Percentiles rank a stretch among this genome's conserved stretches.
Conservation (phyloP, 2,888 invertebrate genomes). For the Tiliacea citrago region DNA sequence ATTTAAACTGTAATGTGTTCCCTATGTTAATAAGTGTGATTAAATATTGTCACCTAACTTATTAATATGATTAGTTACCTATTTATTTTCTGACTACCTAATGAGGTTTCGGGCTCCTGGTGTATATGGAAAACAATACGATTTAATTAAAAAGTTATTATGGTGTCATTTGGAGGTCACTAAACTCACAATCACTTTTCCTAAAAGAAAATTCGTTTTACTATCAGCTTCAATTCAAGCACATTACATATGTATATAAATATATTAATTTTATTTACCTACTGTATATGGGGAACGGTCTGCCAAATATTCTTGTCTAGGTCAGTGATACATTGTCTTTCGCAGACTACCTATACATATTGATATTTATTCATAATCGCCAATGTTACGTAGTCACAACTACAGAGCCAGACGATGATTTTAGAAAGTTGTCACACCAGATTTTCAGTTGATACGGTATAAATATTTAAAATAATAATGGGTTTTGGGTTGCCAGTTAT, state of each 20-base stretch:
- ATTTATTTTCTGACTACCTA: slow-evolving; percentile 1
- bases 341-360: not conserved
- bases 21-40: slow-evolving; percentile 4
- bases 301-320: slow-evolving; percentile 13
- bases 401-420: slow-evolving; percentile 10
- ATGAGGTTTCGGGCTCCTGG: slow-evolving; percentile 5
- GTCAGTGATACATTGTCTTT: slow-evolving; percentile 7
- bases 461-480: slow-evolving; percentile 7
- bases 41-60: not conserved
- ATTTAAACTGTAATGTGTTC: not conserved
- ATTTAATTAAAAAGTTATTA: slow-evolving; percentile 6
- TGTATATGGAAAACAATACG: slow-evolving; percentile 41
- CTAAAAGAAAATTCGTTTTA: not conserved
- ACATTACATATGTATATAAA: not conserved
- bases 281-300: not conserved
- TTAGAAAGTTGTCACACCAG: slow-evolving; percentile 51
- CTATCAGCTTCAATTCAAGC: not conserved
- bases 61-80: slow-evolving; percentile 21
- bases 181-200: not conserved
- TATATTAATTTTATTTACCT: not conserved
- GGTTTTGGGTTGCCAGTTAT: not conserved
- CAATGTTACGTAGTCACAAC: slow-evolving; percentile 17
- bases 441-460: slow-evolving; percentile 3
- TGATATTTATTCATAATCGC: slow-evolving; percentile 4
- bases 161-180: not conserved